phyloP scores from a whole-genome alignment of 2,113 vertebrate genomes.

The Larimichthys crocea region DNA sequence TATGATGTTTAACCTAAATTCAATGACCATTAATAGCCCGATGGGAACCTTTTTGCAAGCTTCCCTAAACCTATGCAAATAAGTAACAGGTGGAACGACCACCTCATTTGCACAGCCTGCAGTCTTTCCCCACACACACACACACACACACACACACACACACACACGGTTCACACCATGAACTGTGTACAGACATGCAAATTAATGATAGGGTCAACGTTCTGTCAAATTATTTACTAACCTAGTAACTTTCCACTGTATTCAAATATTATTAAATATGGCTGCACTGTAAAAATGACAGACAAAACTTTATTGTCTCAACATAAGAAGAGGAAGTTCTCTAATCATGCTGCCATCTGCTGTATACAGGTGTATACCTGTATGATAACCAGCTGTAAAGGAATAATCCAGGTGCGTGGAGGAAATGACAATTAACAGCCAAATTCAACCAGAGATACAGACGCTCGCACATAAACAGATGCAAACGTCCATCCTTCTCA shows the following conservation, averaged over 20 bases:
- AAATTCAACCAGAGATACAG: conserved; percentile 15
- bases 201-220: conserved; percentile 38
- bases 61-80: conserved; percentile 80
- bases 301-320: conserved; percentile 48
- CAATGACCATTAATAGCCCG: conserved; percentile 23
- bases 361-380: background rate
- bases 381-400: conserved; percentile 9
- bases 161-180: conserved; percentile 5
- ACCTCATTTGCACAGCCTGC: conserved; percentile 69
- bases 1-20: conserved; percentile 10
- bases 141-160: background rate
- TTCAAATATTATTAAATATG: conserved; percentile 64
- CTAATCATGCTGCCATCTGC: conserved; percentile 1
- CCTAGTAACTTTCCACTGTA: conserved; percentile 21
- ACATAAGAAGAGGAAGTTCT: conserved; percentile 43
- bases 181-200: conserved; percentile 63
- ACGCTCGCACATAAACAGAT: conserved; percentile 18
- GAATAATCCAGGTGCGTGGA: conserved; percentile 13
- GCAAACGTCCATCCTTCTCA: conserved; percentile 17
- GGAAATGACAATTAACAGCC: conserved; percentile 31
- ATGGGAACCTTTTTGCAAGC: conserved; percentile 17
- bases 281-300: conserved; percentile 15
- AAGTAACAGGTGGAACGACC: conserved; percentile 62
- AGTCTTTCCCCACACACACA: conserved; percentile 18
- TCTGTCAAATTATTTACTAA: conserved; percentile 27